phyloP scores from a whole-genome alignment of 2,113 vertebrate species.

The Tauraco erythrolophus region DNA sequence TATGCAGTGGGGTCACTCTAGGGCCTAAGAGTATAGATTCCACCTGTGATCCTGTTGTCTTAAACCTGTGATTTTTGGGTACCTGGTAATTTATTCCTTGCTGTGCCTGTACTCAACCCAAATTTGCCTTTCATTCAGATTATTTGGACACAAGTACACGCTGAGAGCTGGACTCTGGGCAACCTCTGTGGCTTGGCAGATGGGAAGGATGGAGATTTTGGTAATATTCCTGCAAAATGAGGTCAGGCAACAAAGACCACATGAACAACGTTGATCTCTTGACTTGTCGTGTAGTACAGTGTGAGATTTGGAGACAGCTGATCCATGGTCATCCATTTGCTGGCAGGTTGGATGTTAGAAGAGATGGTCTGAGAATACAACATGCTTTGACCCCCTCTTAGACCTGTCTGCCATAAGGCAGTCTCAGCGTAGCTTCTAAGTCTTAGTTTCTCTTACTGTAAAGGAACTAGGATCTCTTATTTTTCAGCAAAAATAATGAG shows the following conservation, averaged over 20 bases:
- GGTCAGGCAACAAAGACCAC: neutral
- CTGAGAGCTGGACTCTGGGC: neutral
- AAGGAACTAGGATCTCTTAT: neutral
- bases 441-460: neutral
- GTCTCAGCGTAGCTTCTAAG: neutral
- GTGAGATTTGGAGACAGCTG: neutral
- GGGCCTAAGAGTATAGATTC: neutral
- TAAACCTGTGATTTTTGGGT: neutral
- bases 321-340: neutral
- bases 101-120: neutral
- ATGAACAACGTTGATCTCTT: neutral
- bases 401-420: neutral
- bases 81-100: neutral
- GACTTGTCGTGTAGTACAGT: neutral
- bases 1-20: neutral
- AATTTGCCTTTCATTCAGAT: neutral
- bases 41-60: neutral
- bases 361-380: neutral
- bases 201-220: neutral
- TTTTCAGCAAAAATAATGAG: neutral
- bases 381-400: neutral
- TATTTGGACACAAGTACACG: accelerated
- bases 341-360: neutral
- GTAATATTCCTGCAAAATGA: neutral
- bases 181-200: neutral